phyloP scores from a whole-genome alignment of 2,113 vertebrate genomes.

The Cochlearius cochlearius region DNA sequence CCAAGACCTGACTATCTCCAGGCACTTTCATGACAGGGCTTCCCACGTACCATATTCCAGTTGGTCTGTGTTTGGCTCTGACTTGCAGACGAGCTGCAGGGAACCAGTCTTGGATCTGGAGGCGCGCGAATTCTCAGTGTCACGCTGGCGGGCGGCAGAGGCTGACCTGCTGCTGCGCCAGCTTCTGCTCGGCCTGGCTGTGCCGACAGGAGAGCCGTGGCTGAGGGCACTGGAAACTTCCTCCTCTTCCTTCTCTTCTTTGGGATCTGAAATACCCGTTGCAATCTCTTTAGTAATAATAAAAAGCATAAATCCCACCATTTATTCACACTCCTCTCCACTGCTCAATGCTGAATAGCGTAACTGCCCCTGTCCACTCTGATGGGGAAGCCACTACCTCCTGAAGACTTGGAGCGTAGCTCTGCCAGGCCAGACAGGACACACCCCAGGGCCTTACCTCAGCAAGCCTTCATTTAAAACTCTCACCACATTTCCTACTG shows the following conservation, averaged over 20 bases:
- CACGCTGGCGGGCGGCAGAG: slow-evolving; percentile 57
- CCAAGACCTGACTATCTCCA: background rate
- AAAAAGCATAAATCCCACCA: background rate
- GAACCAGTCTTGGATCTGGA: slow-evolving; percentile 69
- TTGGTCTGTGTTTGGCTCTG: slow-evolving; percentile 83
- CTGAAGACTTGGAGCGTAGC: rapidly evolving
- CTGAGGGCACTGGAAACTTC: slow-evolving; percentile 36
- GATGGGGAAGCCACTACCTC: background rate
- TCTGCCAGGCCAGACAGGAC: background rate
- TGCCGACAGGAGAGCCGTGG: slow-evolving; percentile 23
- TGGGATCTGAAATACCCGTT: slow-evolving; percentile 68
- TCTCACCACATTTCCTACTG: background rate
- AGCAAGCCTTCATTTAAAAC: background rate
- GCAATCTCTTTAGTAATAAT: background rate
- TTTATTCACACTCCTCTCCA: background rate
- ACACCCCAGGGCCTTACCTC: background rate
- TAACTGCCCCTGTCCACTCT: background rate
- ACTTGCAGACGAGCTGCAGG: slow-evolving; percentile 86
- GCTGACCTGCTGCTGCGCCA: slow-evolving; percentile 75
- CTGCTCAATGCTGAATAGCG: rapidly evolving
- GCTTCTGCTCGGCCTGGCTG: slow-evolving; percentile 57
- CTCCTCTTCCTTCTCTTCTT: slow-evolving; percentile 77
- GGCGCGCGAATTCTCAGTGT: slow-evolving; percentile 71
- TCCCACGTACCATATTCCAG: slow-evolving; percentile 75
- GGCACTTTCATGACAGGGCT: background rate